Base-by-base conservation (phyloP, 1,140 invertebrate genomes). In the Bombus ignitus region DNA sequence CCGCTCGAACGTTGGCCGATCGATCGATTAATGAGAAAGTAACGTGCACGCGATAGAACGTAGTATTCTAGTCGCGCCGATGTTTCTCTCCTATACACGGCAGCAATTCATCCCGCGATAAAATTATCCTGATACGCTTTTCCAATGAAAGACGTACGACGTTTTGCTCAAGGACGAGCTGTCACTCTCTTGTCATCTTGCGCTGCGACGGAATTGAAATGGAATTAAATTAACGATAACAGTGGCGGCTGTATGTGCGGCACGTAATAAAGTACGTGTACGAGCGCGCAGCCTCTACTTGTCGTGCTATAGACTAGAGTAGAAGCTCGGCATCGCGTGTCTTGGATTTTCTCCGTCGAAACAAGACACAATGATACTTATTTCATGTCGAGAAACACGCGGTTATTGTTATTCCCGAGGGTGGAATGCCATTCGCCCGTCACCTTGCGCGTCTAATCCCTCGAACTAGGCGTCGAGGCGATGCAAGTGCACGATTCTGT, bases 201-300 rank as follows among this genome's bases (percentile, higher is more conserved):
- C 84, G 71, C 88, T 70, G 70, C 37, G 88, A 85, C 70, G 86
- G 75, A 87, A 89, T 90, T 83, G 88, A 70, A 89, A 90, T 83
- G 74, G 81, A 89, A 89, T 90, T 89, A 90, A 89, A 90, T 89
- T 72, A 90, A 89, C 75, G 88, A 89, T 85, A 88, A 80, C 81
- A 82, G 65, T 80, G 70, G 79, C 70, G 22, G 9, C 25, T 25
- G 72, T 85, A 85, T 81, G 74, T 81, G 77, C 77, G 65, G 39
- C 77, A 89, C 81, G 74, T 88, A 87, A 85, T 81, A 83, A 87
- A 83, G 65, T 75, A 68, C 75, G 37, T 28, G 35, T 57, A 53
- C 35, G 1, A 6, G 59, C 73, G 57, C 71, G 1, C 15, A n/a
- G 13, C 37, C 6, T n/a, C 39, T 47, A 12, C 39, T 44, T 9